These are phyloP conservation scores for Acipenser transmontanus DNA, from an alignment of 2,797 vertebrate genomes.

Conservation along the genomic window DNA sequence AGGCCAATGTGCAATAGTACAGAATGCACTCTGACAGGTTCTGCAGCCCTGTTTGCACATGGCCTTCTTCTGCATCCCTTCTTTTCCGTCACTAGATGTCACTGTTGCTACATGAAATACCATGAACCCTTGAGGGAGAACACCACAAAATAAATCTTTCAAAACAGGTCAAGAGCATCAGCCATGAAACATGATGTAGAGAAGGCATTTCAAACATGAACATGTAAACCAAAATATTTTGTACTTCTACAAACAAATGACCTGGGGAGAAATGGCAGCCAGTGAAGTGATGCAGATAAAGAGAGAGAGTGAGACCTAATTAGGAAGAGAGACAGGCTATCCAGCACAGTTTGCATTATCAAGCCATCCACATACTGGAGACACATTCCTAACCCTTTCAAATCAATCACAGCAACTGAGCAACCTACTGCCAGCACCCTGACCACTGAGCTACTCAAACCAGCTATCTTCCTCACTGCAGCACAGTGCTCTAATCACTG, in stretches of 20 bases:
- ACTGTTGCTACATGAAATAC: conserved; percentile 50
- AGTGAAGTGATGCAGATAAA: neutral
- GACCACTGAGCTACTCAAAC: neutral
- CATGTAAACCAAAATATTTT: no score
- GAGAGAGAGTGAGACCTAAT: conserved; percentile 21
- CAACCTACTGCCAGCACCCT: conserved; percentile 14
- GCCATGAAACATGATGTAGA: no score
- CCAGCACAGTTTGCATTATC: conserved; percentile 15
- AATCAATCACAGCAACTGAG: conserved; percentile 17
- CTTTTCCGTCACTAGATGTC: conserved; percentile 47
- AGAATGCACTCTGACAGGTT: conserved; percentile 20
- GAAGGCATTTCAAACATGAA: no score
- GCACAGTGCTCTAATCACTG: no score
- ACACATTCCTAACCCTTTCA: no score
- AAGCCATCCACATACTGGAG: neutral
- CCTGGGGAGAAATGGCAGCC: neutral
- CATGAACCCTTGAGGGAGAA: neutral
- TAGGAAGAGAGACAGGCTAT: conserved; percentile 15
- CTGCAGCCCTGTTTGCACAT: conserved; percentile 1
- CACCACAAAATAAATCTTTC: no score
- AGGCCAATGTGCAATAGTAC: conserved; percentile 24
- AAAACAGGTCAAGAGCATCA: no score
- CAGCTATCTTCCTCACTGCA: no score
- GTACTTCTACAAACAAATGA: no score
- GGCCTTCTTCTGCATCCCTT: conserved; percentile 2